Evolutionary conservation across 2,888 invertebrate genomes (phyloP), one percentile per base, ranked within the genome.

Genomic region (Agrenia bidenticulata): DNA sequence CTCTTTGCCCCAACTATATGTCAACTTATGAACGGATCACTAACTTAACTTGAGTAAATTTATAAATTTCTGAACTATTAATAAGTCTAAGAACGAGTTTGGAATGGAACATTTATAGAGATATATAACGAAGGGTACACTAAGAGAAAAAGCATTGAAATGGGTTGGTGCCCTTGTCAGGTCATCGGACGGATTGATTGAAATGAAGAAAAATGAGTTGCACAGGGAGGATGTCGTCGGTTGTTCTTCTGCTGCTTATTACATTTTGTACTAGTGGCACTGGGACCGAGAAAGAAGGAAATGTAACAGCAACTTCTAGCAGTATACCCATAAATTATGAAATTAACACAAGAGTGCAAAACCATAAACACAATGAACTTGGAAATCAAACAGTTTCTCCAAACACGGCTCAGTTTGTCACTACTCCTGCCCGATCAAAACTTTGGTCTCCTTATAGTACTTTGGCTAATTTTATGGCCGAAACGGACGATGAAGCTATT

Each of bases 371-470:
- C 21, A 57, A 26, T 24, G 37, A 61, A 53, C 49, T 45, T 4
- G n/a, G 64, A 59, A 37, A 58, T 55, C 42, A 51, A 59, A 65
- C 55, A 4, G 19, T 64, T 62, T 65, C 56, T 39, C 63, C 50
- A 11, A 27, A 55, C 50, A 45, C 19, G 60, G 55, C 50, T 54
- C 45, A 5, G 45, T 45, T 45, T 15, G 19, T 4, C 5, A 21
- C 23, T 5, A n/a, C 58, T 19, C 54, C 64, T 19, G 27, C 63
- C 26, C 64, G 73, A 63, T 68, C 70, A 51, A 73, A 70, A 60
- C 61, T 73, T 45, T 73, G 73, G 73, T 66, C 73, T 15, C 73
- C 73, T 1, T 66, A 70, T 32, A 73, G 70, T 54, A 73, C 64
- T 9, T 62, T 70, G n/a, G 61, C 63, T 49, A 56, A 67, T 57